Evolutionary conservation across 1,140 invertebrate genomes (phyloP).

Genomic region (Calephelis virginiensis): DNA sequence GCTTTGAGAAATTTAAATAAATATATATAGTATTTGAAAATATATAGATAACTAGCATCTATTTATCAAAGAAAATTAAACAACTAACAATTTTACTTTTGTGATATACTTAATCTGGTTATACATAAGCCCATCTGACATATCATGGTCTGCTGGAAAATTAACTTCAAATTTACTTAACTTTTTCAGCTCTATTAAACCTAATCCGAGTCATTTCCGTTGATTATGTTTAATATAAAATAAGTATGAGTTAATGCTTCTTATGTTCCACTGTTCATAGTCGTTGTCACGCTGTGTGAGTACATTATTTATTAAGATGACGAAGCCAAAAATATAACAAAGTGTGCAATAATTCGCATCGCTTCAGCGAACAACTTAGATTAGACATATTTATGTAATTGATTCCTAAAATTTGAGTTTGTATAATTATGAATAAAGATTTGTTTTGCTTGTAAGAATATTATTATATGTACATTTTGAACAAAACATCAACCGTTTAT

Average conservation of each 20-base stretch:
- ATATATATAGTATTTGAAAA: too few species aligned
- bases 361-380: slow-evolving; percentile 36
- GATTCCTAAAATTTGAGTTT: slow-evolving; percentile 46
- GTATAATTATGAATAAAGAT: slow-evolving; percentile 43
- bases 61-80: too few species aligned
- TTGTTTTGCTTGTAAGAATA: slow-evolving; percentile 70
- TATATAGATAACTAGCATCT: too few species aligned
- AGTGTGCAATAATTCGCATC: slow-evolving; percentile 22
- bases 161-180: too few species aligned
- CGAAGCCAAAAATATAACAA: slow-evolving; percentile 15
- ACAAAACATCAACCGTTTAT: slow-evolving; percentile 41
- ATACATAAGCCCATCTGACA: too few species aligned
- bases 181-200: background rate
- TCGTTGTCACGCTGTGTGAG: slow-evolving; percentile 35
- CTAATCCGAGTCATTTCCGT: background rate
- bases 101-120: too few species aligned
- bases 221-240: background rate
- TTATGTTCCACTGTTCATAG: background rate
- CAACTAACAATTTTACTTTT: too few species aligned
- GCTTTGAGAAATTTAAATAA: too few species aligned
- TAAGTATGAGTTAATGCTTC: background rate
- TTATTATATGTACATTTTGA: slow-evolving; percentile 74
- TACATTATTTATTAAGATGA: slow-evolving; percentile 4
- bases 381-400: slow-evolving; percentile 34
- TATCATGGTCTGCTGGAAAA: too few species aligned